A percentile compares a stretch with the other conserved stretches of the same genome.
Evolutionary conservation across 2,113 vertebrate genomes (phyloP).

Genomic region (Poeciliopsis occidentalis): DNA sequence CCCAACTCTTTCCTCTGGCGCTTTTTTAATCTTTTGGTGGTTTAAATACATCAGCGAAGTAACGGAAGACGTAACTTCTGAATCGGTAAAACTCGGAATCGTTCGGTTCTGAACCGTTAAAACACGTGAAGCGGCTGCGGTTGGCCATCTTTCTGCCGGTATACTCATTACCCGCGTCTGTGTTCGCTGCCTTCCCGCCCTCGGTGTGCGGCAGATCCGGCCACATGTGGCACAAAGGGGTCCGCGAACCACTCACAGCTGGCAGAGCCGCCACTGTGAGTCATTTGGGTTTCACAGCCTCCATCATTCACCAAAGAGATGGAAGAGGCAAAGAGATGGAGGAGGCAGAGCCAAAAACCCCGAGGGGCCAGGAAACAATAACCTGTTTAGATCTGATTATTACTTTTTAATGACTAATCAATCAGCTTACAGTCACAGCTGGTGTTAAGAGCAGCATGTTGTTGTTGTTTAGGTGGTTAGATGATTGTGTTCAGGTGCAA

Average conservation of each 20-base stretch:
- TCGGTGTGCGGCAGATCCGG: background rate
- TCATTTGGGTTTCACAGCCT: no score
- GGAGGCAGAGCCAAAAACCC: background rate
- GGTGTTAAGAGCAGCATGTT: no score
- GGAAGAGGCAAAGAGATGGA: background rate
- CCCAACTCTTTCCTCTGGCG: background rate
- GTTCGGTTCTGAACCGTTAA: background rate
- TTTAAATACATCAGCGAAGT: background rate
- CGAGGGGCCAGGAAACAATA: background rate
- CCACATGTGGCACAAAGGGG: slow-evolving; percentile 2
- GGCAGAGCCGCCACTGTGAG: background rate
- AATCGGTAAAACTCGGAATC: background rate
- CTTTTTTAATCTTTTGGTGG: background rate
- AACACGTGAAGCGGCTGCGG: background rate
- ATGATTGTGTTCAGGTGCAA: background rate
- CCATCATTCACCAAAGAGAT: background rate
- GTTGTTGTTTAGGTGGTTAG: background rate
- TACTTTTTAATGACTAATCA: background rate
- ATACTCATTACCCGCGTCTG: background rate
- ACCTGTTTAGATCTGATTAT: background rate
- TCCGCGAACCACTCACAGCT: background rate
- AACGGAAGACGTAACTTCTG: no score
- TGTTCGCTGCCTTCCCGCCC: background rate
- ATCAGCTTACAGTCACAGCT: no score
- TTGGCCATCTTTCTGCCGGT: background rate